A percentile compares a stretch with the other conserved stretches of the same genome.
These are phyloP conservation scores for Microplitis manilae DNA, from an alignment of 2,888 invertebrate species.

Conservation along the genomic window DNA sequence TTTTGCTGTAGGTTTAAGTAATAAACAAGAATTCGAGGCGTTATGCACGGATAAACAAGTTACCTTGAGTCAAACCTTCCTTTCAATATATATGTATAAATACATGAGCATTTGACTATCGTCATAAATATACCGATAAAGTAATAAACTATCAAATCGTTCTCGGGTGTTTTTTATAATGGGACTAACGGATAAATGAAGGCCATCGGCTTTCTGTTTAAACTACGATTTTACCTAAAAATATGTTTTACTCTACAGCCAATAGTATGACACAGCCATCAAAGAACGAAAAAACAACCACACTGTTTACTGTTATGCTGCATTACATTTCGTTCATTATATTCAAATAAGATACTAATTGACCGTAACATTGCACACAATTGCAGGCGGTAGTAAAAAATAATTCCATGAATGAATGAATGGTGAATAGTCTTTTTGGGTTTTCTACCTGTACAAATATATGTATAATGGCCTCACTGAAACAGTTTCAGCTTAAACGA, in stretches of 20 bases:
- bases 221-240: conserved; percentile 2
- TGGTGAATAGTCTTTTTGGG: not conserved
- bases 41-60: conserved; percentile 57
- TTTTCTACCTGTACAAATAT: not conserved
- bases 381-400: conserved; percentile 9
- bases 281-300: conserved; percentile 4
- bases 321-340: conserved; percentile 15
- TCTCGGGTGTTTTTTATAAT: conserved; percentile 6
- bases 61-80: conserved; percentile 52
- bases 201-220: conserved; percentile 36
- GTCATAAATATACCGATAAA: conserved; percentile 21
- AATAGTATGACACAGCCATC: not conserved
- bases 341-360: conserved; percentile 16
- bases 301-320: not conserved
- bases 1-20: not conserved
- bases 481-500: not conserved
- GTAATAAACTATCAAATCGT: conserved; percentile 23
- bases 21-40: conserved; percentile 44
- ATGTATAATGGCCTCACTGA: too few relatives aligned
- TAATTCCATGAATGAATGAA: conserved; percentile 24
- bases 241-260: not conserved
- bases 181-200: conserved; percentile 12
- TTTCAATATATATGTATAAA: conserved; percentile 27
- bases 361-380: conserved; percentile 15
- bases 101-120: not conserved